These are phyloP conservation scores for Diachasmimorpha longicaudata DNA, from an alignment of 1,140 invertebrate species.

Conservation along the genomic window DNA sequence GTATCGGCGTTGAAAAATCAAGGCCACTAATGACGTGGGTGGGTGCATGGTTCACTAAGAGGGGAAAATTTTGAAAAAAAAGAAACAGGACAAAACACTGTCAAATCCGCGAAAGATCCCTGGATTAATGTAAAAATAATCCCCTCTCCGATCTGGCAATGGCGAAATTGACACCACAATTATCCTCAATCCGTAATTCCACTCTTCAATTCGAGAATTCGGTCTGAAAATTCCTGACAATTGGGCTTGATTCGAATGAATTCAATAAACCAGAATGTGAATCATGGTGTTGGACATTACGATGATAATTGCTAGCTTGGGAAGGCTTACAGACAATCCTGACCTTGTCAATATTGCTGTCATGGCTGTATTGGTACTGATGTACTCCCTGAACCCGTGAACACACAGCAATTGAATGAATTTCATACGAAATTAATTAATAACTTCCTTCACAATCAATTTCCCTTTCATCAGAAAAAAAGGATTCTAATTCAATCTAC, in stretches of 20 bases:
- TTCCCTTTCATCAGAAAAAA: too few relatives aligned
- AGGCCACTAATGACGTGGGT: not conserved
- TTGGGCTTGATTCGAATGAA: not conserved
- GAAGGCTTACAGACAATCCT: not conserved
- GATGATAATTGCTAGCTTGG: not conserved
- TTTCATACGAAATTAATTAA: too few relatives aligned
- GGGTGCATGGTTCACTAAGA: not conserved
- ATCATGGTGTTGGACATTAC: not conserved
- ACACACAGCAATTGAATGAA: too few relatives aligned
- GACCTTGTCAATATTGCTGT: not conserved
- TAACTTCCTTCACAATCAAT: too few relatives aligned
- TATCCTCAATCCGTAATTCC: not conserved
- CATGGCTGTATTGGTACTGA: not conserved
- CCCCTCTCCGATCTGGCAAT: not conserved
- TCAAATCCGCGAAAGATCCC: not conserved
- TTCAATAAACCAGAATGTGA: not conserved
- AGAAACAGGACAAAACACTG: not conserved
- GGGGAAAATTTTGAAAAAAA: not conserved
- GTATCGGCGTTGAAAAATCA: conserved; percentile 1
- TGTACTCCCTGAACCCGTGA: too few relatives aligned
- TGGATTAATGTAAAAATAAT: too few relatives aligned
- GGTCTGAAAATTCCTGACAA: not conserved
- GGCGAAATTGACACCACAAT: not conserved
- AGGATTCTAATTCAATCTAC: too few relatives aligned
- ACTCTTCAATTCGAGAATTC: not conserved